phyloP scores from a whole-genome alignment of 2,888 invertebrate genomes.

The Melanotus villosus region DNA sequence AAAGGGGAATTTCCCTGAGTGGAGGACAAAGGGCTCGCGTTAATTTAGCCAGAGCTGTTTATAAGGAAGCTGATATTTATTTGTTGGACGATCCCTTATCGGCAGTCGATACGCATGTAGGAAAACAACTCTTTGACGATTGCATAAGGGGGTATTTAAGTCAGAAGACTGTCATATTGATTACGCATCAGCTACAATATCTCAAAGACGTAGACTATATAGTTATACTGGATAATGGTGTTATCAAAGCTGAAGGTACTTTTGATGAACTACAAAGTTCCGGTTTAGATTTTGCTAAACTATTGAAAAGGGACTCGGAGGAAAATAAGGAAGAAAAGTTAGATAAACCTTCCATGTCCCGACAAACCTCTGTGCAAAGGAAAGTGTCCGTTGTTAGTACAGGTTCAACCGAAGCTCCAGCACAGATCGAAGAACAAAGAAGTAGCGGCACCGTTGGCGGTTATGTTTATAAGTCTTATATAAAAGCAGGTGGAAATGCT shows the following conservation, averaged over 20 bases:
- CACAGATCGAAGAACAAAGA: slow-evolving; percentile 73
- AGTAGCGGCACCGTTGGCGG: slow-evolving; percentile 72
- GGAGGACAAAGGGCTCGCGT: slow-evolving; percentile 92
- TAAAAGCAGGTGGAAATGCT: slow-evolving; percentile 81
- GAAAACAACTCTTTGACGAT: slow-evolving; percentile 89
- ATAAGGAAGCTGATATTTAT: slow-evolving; percentile 89
- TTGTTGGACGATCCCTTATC: slow-evolving; percentile 92
- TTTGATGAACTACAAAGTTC: slow-evolving; percentile 81
- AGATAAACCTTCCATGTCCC: slow-evolving; percentile 45
- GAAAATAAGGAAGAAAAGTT: slow-evolving; percentile 67
- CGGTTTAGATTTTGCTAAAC: slow-evolving; percentile 83
- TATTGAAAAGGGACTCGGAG: slow-evolving; percentile 72
- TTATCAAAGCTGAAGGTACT: slow-evolving; percentile 75
- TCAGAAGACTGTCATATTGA: slow-evolving; percentile 81
- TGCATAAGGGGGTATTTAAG: slow-evolving; percentile 78
- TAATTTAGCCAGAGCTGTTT: slow-evolving; percentile 89
- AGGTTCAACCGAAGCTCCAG: slow-evolving; percentile 64
- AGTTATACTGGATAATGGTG: slow-evolving; percentile 73
- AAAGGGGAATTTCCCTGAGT: slow-evolving; percentile 83
- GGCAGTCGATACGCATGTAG: slow-evolving; percentile 94
- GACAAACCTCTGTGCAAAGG: slow-evolving; percentile 55
- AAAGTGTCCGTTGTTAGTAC: slow-evolving; percentile 72
- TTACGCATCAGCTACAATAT: slow-evolving; percentile 84
- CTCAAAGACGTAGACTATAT: slow-evolving; percentile 75
- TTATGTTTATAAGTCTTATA: slow-evolving; percentile 79